These are phyloP conservation scores for Drosophila robusta DNA, from an alignment of 2,888 invertebrate genomes.

Conservation along the genomic window DNA sequence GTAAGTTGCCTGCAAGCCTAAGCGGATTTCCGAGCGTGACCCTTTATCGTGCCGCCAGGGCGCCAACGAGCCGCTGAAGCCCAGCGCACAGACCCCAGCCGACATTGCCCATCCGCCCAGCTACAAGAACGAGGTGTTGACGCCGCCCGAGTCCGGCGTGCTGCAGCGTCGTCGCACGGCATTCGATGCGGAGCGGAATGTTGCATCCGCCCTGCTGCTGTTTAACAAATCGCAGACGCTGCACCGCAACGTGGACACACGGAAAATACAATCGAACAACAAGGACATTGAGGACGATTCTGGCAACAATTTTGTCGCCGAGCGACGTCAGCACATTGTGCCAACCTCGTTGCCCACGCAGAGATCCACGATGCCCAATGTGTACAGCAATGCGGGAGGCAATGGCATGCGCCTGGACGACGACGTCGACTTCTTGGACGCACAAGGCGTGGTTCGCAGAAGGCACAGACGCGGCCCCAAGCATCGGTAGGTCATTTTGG, in stretches of 20 bases:
- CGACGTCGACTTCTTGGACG: conserved; percentile 83
- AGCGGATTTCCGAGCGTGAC: conserved; percentile 15
- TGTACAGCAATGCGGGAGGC: conserved; percentile 85
- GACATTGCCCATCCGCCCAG: conserved; percentile 76
- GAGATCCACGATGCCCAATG: conserved; percentile 84
- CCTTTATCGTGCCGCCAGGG: conserved; percentile 58
- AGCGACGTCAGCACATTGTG: conserved; percentile 82
- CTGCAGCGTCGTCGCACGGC: conserved; percentile 40
- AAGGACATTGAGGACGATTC: conserved; percentile 85
- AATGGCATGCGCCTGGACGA: conserved; percentile 84
- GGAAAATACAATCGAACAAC: conserved; percentile 85
- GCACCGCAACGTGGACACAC: conserved; percentile 83
- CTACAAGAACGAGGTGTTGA: conserved; percentile 82
- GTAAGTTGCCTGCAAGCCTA: conserved; percentile 61
- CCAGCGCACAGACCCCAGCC: conserved; percentile 57
- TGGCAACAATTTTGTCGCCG: conserved; percentile 84
- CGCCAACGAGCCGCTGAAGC: conserved; percentile 82
- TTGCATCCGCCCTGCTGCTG: conserved; percentile 17
- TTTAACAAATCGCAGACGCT: conserved; percentile 75
- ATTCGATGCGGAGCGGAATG: conserved; percentile 21
- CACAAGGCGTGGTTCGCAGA: conserved; percentile 82
- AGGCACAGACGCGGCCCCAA: conserved; percentile 83
- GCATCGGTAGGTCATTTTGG: conserved; percentile 73
- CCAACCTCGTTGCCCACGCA: conserved; percentile 83
- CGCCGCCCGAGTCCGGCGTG: conserved; percentile 48